Base-by-base conservation (phyloP, 2,888 invertebrate genomes). In the Leucoma salicis region DNA sequence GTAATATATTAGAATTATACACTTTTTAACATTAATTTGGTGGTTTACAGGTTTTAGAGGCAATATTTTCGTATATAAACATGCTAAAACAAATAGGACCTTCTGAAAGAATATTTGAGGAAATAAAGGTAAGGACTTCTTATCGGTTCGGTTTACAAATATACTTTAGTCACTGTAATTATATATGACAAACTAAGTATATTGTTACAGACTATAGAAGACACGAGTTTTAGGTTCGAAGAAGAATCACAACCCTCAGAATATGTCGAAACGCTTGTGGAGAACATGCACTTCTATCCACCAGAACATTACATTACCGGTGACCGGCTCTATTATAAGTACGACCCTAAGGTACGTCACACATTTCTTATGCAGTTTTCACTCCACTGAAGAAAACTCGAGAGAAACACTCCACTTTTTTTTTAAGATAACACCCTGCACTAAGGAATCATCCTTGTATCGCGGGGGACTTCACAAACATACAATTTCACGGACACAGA, bases 221-320 rank as follows among this genome's bases (percentile, higher is more conserved):
- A 95, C 35, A 94, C 92, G 0, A 92, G 92, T 47, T 95, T 94
- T 75, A 92, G 93, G 28, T 96, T 94, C 73, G 90, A 92, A 31
- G 92, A 94, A 33, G 96, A 96, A 67, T 90, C 91, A 1, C 90
- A 92, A 29, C 93, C 97, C 0, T 88, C 91, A 0, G 95, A 96
- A 37, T 94, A 95, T 66, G 97, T 97, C 0, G 95, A 96, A 79
- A 90, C 91, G 21, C 63, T 97, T 7, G 92, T 93, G 1, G 93
- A 95, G 65, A 92, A 93, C 60, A 95, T 96, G 94, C 96, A 96
- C 55, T 91, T 93, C 65, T 97, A 93, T 78, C 93, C 95, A 0
- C 92, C 96, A 0, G 90, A 92, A 57, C 94, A 97, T 76, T 95
- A 94, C 69, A 91, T 98, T 41, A 93, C 94, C 0, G 97, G 97